A percentile compares a stretch with the other conserved stretches of the same genome.
phyloP scores from a whole-genome alignment of 1,140 invertebrate species.

The Formica exsecta region DNA sequence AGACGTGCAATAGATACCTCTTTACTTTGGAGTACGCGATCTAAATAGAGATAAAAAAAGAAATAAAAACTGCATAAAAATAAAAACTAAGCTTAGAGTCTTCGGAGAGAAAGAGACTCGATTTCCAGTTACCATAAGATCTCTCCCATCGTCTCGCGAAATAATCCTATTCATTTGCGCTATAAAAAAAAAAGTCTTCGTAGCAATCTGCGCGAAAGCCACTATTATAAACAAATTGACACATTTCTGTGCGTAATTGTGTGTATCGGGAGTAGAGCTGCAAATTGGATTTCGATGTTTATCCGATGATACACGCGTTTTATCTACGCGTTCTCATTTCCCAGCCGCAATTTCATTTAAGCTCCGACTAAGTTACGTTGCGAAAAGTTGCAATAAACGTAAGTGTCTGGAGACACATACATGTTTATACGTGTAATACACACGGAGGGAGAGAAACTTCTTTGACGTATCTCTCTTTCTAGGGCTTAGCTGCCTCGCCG shows the following conservation, averaged over 20 bases:
- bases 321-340: neutral
- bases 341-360: neutral
- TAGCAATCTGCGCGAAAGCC: neutral
- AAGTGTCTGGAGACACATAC: conserved; percentile 26
- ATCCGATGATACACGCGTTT: neutral
- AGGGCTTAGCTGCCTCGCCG: conserved; percentile 43
- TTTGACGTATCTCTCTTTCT: conserved; percentile 47
- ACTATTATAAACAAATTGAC: conserved; percentile 25
- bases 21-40: neutral
- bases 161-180: neutral
- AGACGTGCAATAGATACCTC: neutral
- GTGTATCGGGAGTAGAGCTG: neutral
- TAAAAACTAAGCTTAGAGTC: neutral
- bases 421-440: neutral
- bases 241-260: neutral
- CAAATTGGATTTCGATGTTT: neutral
- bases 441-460: conserved; percentile 18
- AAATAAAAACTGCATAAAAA: neutral
- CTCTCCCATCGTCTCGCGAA: neutral
- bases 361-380: neutral
- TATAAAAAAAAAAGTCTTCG: neutral
- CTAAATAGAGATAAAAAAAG: neutral
- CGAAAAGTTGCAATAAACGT: conserved; percentile 36
- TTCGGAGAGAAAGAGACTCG: neutral
- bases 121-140: neutral